phyloP scores from a whole-genome alignment of 2,888 invertebrate genomes.

The Syrista parreyssii region DNA sequence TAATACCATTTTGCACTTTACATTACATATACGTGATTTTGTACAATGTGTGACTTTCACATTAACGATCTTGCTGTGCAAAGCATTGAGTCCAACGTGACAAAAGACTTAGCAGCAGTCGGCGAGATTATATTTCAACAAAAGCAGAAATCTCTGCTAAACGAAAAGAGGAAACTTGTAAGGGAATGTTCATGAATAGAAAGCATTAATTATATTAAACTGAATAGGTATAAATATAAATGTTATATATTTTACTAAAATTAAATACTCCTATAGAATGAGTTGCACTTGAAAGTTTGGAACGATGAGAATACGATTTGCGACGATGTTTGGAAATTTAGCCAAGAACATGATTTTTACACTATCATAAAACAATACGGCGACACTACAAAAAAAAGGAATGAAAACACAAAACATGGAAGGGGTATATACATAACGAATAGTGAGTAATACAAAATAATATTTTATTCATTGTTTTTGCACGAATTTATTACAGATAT shows the following conservation, averaged over 20 bases:
- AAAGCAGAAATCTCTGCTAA: slow-evolving; percentile 28
- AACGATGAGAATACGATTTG: slow-evolving; percentile 32
- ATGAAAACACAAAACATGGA: neutral
- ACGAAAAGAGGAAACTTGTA: slow-evolving; percentile 24
- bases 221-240: neutral
- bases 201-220: no score
- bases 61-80: slow-evolving; percentile 20
- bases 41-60: neutral
- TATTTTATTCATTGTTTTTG: no score
- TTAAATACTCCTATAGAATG: slow-evolving; percentile 31
- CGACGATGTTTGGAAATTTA: slow-evolving; percentile 42
- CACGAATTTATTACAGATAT: no score
- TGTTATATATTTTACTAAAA: slow-evolving; percentile 7
- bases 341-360: slow-evolving; percentile 33
- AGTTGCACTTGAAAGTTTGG: slow-evolving; percentile 39
- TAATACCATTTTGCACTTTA: neutral
- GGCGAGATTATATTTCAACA: slow-evolving; percentile 19
- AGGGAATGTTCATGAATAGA: no score
- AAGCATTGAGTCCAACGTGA: slow-evolving; percentile 30
- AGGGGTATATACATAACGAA: no score
- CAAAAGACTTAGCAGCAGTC: slow-evolving; percentile 23
- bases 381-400: neutral
- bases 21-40: neutral
- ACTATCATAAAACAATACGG: neutral
- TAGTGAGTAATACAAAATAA: no score